phyloP scores from a whole-genome alignment of 2,797 vertebrate genomes.

The Chaetodon trifasciatus region DNA sequence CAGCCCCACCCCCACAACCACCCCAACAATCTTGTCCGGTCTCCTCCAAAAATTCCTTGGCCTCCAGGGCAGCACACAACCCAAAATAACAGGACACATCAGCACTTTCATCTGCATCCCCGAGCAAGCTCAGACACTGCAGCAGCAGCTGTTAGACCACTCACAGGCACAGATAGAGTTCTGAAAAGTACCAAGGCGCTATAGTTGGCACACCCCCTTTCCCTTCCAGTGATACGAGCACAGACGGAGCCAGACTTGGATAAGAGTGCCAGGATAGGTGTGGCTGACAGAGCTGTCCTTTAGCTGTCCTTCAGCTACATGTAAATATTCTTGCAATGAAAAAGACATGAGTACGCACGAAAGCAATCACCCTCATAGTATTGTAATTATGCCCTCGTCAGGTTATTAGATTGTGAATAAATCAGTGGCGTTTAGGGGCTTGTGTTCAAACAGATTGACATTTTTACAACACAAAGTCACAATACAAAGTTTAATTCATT shows the following conservation, averaged over 20 bases:
- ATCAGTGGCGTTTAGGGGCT: not conserved
- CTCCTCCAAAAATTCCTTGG: constrained; percentile 69
- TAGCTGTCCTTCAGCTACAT: constrained; percentile 71
- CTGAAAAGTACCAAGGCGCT: constrained; percentile 71
- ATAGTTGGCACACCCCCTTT: constrained; percentile 72
- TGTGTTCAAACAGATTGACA: constrained; percentile 10
- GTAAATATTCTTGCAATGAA: constrained; percentile 29
- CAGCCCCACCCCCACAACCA: constrained; percentile 18
- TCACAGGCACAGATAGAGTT: constrained; percentile 70
- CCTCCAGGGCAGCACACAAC: constrained; percentile 67
- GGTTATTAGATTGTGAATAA: constrained; percentile 4
- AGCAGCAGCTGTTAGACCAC: constrained; percentile 81
- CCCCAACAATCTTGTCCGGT: constrained; percentile 59
- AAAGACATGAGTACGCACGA: constrained; percentile 7
- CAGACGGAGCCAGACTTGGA: constrained; percentile 78
- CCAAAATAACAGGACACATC: constrained; percentile 84
- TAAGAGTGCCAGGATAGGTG: constrained; percentile 75
- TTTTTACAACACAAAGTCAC: constrained; percentile 14
- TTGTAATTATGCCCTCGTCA: not conserved
- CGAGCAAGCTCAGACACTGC: constrained; percentile 81
- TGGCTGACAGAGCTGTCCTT: constrained; percentile 76
- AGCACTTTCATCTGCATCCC: constrained; percentile 83
- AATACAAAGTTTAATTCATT: not conserved
- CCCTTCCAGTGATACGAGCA: constrained; percentile 76
- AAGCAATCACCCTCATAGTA: not conserved